These are phyloP conservation scores for Brachionus asplanchnoidis DNA, from an alignment of 1,140 invertebrate species.

Conservation along the genomic window DNA sequence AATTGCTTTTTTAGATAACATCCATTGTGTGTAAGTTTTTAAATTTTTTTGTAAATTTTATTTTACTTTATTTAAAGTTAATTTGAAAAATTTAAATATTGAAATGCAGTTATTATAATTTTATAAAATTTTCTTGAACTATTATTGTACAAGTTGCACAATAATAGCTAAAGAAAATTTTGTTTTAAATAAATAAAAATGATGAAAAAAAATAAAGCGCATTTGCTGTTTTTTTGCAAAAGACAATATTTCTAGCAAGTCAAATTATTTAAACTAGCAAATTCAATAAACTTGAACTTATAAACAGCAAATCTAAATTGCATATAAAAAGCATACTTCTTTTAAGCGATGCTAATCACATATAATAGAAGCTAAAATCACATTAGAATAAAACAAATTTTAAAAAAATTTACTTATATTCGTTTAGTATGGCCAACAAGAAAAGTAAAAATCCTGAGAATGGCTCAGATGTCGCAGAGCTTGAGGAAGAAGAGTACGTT, in stretches of 20 bases:
- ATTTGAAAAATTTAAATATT: no score
- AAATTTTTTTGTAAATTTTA: no score
- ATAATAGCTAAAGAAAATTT: background rate
- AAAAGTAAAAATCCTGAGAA: background rate
- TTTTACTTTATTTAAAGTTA: no score
- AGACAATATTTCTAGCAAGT: background rate
- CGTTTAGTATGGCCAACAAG: background rate
- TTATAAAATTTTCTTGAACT: no score
- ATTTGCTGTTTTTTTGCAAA: background rate
- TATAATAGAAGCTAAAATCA: background rate
- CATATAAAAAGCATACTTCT: background rate
- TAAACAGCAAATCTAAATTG: background rate
- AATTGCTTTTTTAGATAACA: no score
- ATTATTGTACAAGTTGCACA: no score
- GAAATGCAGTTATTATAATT: no score
- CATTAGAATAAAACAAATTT: background rate
- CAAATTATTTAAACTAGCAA: background rate
- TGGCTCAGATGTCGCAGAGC: background rate
- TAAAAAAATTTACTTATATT: no score
- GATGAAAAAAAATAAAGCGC: background rate
- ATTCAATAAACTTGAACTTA: background rate
- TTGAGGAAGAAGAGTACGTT: constrained; percentile 73
- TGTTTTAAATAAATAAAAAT: background rate
- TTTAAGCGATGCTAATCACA: background rate
- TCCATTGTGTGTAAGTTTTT: no score